Evolutionary conservation across 2,888 invertebrate genomes (phyloP).

Genomic region (Papilio elwesi): DNA sequence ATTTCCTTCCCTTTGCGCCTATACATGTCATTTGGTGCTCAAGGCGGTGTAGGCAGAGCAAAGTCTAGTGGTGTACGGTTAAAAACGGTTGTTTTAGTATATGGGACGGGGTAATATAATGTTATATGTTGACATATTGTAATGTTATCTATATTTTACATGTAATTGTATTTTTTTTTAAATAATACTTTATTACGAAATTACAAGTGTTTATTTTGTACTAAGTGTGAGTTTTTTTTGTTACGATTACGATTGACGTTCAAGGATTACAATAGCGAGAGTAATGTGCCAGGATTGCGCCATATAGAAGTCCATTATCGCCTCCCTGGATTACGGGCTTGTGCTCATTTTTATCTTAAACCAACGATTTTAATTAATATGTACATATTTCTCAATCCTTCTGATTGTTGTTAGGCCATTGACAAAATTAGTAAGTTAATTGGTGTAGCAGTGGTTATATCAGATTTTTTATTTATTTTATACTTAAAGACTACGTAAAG

Average conservation of each 20-base stretch:
- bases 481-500: too few relatives aligned
- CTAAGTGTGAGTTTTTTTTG: background rate
- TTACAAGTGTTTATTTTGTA: background rate
- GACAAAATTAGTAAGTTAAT: too few relatives aligned
- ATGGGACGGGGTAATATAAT: constrained; percentile 4
- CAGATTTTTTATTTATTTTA: too few relatives aligned
- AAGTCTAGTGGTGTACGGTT: constrained; percentile 53
- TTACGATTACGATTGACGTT: background rate
- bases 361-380: too few relatives aligned
- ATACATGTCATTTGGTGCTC: constrained; percentile 72
- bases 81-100: background rate
- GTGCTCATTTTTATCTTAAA: too few relatives aligned
- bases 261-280: background rate
- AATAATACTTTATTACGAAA: background rate
- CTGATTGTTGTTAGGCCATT: too few relatives aligned
- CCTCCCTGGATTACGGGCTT: too few relatives aligned
- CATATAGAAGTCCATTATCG: too few relatives aligned
- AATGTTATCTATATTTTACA: background rate
- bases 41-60: constrained; percentile 61
- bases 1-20: constrained; percentile 59
- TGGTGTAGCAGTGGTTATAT: too few relatives aligned
- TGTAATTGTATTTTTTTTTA: too few relatives aligned
- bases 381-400: too few relatives aligned
- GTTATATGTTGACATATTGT: background rate
- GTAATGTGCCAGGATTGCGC: too few relatives aligned